Conservation (phyloP, 1,140 invertebrate genomes). For the Mya arenaria region DNA sequence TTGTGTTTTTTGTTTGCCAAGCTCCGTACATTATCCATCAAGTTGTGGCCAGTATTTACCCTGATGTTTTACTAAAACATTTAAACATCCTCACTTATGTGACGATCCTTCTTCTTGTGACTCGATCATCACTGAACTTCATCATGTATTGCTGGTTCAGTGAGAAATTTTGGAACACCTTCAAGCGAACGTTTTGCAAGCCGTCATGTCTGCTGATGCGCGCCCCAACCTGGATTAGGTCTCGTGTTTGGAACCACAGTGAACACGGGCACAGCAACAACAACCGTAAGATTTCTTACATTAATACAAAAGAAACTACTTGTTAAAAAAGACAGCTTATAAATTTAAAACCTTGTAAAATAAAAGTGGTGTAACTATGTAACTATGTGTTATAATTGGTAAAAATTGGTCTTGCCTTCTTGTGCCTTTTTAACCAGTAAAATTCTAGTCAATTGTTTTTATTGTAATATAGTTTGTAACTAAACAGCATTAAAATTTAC, state of each 20-base stretch:
- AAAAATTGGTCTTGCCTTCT: too few relatives aligned
- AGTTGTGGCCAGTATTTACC: conserved; percentile 80
- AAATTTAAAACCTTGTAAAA: too few relatives aligned
- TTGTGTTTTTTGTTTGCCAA: conserved; percentile 89
- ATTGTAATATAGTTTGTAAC: too few relatives aligned
- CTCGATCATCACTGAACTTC: conserved; percentile 88
- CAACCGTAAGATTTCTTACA: conserved; percentile 65
- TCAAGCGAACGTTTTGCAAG: conserved; percentile 85
- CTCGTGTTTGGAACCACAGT: conserved; percentile 44
- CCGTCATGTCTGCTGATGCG: conserved; percentile 56
- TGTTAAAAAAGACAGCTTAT: too few relatives aligned
- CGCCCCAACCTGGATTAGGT: conserved; percentile 21
- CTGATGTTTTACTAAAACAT: background rate
- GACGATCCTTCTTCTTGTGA: conserved; percentile 83
- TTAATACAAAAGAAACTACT: conserved; percentile 68
- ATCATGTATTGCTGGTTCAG: conserved; percentile 90
- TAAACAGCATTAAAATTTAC: too few relatives aligned
- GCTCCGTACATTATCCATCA: conserved; percentile 81
- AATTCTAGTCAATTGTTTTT: too few relatives aligned
- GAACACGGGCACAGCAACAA: conserved; percentile 61
- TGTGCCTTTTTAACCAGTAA: too few relatives aligned
- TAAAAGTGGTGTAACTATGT: too few relatives aligned
- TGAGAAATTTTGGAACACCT: conserved; percentile 89
- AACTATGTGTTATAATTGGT: too few relatives aligned
- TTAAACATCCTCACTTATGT: conserved; percentile 43